These are phyloP conservation scores for Syrmaticus mikado DNA, from an alignment of 2,113 vertebrate species.

Conservation along the genomic window DNA sequence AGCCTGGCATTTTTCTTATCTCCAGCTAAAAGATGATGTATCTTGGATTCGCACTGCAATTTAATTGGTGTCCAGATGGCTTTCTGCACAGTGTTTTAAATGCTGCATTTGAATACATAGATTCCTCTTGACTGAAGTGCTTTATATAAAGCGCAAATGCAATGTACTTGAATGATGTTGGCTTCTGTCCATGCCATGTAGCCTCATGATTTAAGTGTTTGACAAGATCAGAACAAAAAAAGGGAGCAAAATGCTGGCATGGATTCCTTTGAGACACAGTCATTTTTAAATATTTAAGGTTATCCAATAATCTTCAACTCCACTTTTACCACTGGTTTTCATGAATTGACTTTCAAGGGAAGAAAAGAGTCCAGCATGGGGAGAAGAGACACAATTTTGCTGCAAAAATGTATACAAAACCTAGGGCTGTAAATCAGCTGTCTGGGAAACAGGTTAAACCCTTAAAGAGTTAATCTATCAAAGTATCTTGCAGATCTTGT, in stretches of 20 bases:
- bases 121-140: not conserved
- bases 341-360: not conserved
- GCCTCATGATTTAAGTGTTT: not conserved
- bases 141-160: conserved; percentile 1
- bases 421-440: not conserved
- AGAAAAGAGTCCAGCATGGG: not conserved
- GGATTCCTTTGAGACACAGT: not conserved
- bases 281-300: not conserved
- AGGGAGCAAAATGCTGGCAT: not conserved
- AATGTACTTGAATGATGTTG: not conserved
- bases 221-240: not conserved
- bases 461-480: not conserved
- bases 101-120: not conserved
- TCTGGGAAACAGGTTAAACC: not conserved
- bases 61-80: conserved; percentile 26
- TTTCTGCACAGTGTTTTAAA: not conserved
- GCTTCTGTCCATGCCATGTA: not conserved
- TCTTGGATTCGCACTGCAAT: not conserved
- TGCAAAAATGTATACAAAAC: not conserved
- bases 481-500: not conserved
- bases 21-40: not conserved
- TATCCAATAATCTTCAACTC: not conserved
- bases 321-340: not conserved
- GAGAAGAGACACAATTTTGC: not conserved
- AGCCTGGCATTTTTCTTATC: not conserved